Percentiles rank a stretch among this genome's conserved stretches.
phyloP scores from a whole-genome alignment of 2,888 invertebrate species.

The Aquatica leii region DNA sequence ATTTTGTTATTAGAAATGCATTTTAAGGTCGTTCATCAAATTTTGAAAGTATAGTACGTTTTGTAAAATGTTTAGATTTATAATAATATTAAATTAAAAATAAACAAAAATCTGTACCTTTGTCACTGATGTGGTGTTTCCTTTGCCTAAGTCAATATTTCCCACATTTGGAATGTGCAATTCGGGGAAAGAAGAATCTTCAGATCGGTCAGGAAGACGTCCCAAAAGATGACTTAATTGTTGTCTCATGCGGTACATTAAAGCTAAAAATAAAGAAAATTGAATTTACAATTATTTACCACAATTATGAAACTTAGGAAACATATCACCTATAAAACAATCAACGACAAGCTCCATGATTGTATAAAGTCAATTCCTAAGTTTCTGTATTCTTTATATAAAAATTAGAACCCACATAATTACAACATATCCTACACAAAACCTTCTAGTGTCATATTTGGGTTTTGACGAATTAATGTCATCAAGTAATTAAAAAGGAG shows the following conservation, averaged over 20 bases:
- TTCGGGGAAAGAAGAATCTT: slow-evolving; percentile 42
- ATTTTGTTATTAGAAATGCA: no score
- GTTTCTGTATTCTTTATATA: slow-evolving; percentile 11
- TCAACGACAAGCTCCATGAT: slow-evolving; percentile 24
- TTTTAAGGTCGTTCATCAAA: no score
- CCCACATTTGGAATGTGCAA: slow-evolving; percentile 36
- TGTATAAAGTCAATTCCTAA: background rate
- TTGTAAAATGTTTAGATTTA: background rate
- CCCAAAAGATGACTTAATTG: slow-evolving; percentile 51
- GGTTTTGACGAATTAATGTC: slow-evolving; percentile 13
- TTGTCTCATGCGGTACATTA: slow-evolving; percentile 52
- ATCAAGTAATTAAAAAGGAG: slow-evolving; percentile 14
- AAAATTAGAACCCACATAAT: slow-evolving; percentile 9
- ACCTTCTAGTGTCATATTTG: slow-evolving; percentile 30
- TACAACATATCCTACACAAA: slow-evolving; percentile 21
- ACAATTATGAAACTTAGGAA: background rate
- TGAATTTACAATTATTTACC: background rate
- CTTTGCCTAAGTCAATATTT: slow-evolving; percentile 55
- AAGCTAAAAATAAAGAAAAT: slow-evolving; percentile 39
- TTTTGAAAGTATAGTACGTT: no score
- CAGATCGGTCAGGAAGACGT: slow-evolving; percentile 43
- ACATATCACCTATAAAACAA: slow-evolving; percentile 11
- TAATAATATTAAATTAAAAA: background rate
- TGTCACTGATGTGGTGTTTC: slow-evolving; percentile 58
- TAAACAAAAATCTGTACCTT: slow-evolving; percentile 50